Base-by-base conservation (phyloP, 2,797 vertebrate species). In the Sebastes paucispinis region DNA sequence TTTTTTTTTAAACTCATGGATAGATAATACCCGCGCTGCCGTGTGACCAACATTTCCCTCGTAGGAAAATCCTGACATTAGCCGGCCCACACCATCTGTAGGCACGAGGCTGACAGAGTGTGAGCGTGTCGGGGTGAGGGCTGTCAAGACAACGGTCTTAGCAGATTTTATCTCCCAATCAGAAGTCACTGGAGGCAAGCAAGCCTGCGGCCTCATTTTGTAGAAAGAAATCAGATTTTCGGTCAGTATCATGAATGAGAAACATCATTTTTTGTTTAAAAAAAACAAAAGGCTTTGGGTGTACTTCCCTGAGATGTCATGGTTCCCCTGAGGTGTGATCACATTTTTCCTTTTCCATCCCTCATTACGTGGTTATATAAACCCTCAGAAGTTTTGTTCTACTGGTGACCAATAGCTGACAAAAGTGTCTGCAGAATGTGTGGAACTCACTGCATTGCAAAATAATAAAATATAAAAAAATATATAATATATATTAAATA, bases 81-180 rank as follows among this genome's bases (percentile, higher is more conserved):
- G 77, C 75, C 81, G 12, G 67, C 55, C 67, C 54, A 58, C 73
- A 74, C 78, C 87, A 86, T 90, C 81, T 89, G 87, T 66, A 77
- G 73, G 80, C 73, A 77, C 24, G 9, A 39, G 39, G 29, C 27
- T 50, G 62, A 73, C 66, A 6, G 32, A 52, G 62, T 58, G 32
- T 58, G 32, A 69, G 32, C 9, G 20, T 64, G 69, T 13, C 12
- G 31, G 74, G 69, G n/a, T 58, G 66, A 73, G 52, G 39, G 52
- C 54, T 63, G 73, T 63, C 68, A 69, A 69, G 68, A 65, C 55
- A 66, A 36, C 52, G 18, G 10, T 76, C 63, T 76, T 6, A 57
- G 65, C 32, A 64, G 79, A 80, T 66, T 32, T 65, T 77, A 73
- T 80, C 77, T 77, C 66, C 16, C 20, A 36, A 50, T 76, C 75